Evolutionary conservation across 1,140 invertebrate species (phyloP), one percentile per base, ranked within the genome.

Genomic region (Monomorium pharaonis): DNA sequence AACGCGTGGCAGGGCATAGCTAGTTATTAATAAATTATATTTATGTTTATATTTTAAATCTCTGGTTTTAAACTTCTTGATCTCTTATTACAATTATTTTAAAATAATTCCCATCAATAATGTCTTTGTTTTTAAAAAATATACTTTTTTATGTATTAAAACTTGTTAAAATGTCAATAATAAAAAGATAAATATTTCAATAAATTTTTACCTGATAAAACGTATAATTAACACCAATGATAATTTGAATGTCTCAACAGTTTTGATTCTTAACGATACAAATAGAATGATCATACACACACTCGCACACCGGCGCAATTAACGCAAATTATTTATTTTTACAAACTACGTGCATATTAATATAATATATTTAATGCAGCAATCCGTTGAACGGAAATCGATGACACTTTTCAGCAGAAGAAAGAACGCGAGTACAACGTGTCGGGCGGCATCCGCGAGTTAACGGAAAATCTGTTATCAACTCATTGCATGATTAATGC

Each of bases 401-500:
- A 44, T n/a, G 51, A 27, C 6, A 51, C 2, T 72, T 16, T 37
- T 24, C 3, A 72, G 14, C 21, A 21, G 44, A 27, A 80, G 42
- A 33, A n/a, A 27, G 6, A 30, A 18, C 37, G 44, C 33, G n/a
- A 7, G 10, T 14, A 2, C 14, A 37, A 7, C 33, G 7, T 3
- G 49, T n/a, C 27, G 24, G 0, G 27, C 21, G 12, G 47, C 33
- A 62, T 80, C 12, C 49, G 18, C 47, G 37, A 30, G 75, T 80
- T 58, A 54, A 76, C 51, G 75, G 51, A 85, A 67, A 56, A 67
- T 87, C 54, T 30, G 44, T 72, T 70, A 44, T 27, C 44, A 63
- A 37, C 37, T 74, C 27, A 12, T 44, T 63, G 44, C 24, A 27
- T 33, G 75, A 33, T 80, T 80, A 80, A 62, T 54, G 49, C 18